Conservation (phyloP, 92 coral and sea anemone genomes). For the Palythoa grandiflora region DNA sequence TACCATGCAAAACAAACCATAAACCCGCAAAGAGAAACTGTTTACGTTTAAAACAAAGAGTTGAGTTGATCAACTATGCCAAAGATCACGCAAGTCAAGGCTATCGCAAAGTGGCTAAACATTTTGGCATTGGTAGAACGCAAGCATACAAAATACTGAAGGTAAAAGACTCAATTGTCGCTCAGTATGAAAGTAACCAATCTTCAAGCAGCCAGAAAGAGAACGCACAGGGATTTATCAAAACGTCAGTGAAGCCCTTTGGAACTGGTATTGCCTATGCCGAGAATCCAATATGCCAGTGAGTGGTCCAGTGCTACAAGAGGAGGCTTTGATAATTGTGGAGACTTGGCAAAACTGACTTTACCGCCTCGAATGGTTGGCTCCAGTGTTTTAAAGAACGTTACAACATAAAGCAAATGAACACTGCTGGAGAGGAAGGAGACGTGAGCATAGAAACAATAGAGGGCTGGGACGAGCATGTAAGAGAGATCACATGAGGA, state of each 20-base stretch:
- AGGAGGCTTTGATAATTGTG: conserved; percentile 1
- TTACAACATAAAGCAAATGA: conserved; percentile 3
- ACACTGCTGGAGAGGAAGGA: conserved; percentile 18
- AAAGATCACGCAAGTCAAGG: conserved; percentile 61
- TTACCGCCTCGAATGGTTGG: conserved; percentile 30
- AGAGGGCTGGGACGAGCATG: conserved; percentile 23
- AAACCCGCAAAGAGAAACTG: conserved; percentile 58
- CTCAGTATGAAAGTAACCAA: conserved; percentile 14
- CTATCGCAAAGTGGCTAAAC: conserved; percentile 58
- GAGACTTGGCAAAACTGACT: conserved; percentile 7
- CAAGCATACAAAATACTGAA: conserved; percentile 13
- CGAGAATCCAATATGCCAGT: conserved; percentile 1
- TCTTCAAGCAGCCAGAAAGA: conserved; percentile 34
- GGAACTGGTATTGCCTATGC: conserved; percentile 7
- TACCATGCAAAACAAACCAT: neutral
- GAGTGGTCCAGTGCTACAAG: conserved; percentile 6
- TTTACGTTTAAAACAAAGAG: conserved; percentile 62
- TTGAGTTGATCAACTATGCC: conserved; percentile 57
- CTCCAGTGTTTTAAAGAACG: neutral
- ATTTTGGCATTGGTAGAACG: conserved; percentile 62
- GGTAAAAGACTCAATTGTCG: conserved; percentile 5
- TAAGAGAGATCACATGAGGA: conserved; percentile 61
- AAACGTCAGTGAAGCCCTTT: conserved; percentile 11
- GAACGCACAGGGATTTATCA: conserved; percentile 15
- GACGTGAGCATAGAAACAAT: conserved; percentile 40